Conservation (phyloP, 2,113 vertebrate species). For the Psophia crepitans region DNA sequence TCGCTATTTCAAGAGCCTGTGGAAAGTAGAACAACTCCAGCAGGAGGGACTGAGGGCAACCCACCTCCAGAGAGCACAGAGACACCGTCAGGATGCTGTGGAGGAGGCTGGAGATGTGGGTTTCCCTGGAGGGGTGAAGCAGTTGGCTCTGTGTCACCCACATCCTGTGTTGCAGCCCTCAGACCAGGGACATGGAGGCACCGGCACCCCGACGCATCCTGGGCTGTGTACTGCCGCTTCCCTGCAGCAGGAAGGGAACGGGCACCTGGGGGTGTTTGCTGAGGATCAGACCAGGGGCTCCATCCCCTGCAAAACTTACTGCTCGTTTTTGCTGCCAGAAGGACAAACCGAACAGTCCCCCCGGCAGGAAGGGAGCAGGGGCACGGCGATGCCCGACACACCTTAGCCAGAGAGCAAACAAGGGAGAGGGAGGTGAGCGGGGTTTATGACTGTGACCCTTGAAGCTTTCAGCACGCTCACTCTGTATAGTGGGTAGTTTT, state of each 20-base stretch:
- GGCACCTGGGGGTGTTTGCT: not conserved
- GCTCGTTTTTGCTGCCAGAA: not conserved
- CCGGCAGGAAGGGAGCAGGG: not conserved
- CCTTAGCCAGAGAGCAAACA: not conserved
- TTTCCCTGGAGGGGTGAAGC: not conserved
- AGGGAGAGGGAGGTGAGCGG: not conserved
- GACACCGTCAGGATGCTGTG: rapidly evolving
- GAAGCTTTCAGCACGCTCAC: not conserved
- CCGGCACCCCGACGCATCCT: rapidly evolving
- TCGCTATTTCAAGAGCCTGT: not conserved
- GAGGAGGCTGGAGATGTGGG: not conserved
- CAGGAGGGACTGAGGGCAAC: not conserved
- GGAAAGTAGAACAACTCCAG: not conserved
- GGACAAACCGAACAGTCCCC: not conserved
- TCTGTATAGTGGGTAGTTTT: not conserved
- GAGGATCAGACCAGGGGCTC: not conserved
- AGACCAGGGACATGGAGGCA: rapidly evolving
- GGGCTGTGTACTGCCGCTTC: rapidly evolving
- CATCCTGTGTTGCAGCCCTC: not conserved
- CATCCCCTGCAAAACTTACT: not conserved
- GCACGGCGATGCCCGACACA: rapidly evolving
- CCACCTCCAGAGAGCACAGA: not conserved
- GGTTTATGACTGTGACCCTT: conserved; percentile 3
- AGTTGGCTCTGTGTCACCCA: not conserved
- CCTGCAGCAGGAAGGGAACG: not conserved